Evolutionary conservation across 53 echinoderm and acorn worm species (phyloP).

Genomic region (Zoroaster sp.): DNA sequence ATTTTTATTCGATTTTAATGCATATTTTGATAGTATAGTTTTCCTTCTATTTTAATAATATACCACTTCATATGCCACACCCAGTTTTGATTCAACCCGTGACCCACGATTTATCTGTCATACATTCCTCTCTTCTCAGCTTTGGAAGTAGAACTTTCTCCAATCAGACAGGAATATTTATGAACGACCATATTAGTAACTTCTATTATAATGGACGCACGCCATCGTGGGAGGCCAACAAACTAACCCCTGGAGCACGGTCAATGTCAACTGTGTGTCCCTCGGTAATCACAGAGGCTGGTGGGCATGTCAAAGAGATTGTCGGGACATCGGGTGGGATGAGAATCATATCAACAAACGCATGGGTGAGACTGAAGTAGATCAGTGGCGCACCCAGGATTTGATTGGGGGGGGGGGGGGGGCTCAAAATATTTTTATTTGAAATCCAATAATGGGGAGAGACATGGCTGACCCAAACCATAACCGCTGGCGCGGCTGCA

Average conservation of each 20-base stretch:
- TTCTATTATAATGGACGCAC: constrained; percentile 57
- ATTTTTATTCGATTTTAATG: too few relatives aligned
- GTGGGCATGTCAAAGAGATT: constrained; percentile 56
- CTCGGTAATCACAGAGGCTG: constrained; percentile 18
- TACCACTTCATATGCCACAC: too few relatives aligned
- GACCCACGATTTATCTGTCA: neutral
- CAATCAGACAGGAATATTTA: constrained; percentile 60
- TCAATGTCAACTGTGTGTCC: constrained; percentile 64
- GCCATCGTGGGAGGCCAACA: constrained; percentile 61
- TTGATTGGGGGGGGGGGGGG: too few relatives aligned
- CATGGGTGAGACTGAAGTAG: constrained; percentile 54
- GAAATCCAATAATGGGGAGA: too few relatives aligned
- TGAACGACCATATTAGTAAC: constrained; percentile 65
- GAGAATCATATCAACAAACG: constrained; percentile 67
- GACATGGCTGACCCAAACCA: too few relatives aligned
- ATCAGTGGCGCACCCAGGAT: too few relatives aligned
- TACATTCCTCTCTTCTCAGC: constrained; percentile 4
- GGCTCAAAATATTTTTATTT: too few relatives aligned
- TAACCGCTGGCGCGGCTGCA: too few relatives aligned
- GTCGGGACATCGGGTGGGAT: constrained; percentile 72
- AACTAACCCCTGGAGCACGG: constrained; percentile 42
- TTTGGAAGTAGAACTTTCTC: constrained; percentile 72
- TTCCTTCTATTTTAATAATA: neutral
- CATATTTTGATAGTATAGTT: neutral
- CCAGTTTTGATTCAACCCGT: too few relatives aligned